Evolutionary conservation across 2,797 vertebrate species (phyloP), one percentile per base, ranked within the genome.

Genomic region (Echeneis naucrates): DNA sequence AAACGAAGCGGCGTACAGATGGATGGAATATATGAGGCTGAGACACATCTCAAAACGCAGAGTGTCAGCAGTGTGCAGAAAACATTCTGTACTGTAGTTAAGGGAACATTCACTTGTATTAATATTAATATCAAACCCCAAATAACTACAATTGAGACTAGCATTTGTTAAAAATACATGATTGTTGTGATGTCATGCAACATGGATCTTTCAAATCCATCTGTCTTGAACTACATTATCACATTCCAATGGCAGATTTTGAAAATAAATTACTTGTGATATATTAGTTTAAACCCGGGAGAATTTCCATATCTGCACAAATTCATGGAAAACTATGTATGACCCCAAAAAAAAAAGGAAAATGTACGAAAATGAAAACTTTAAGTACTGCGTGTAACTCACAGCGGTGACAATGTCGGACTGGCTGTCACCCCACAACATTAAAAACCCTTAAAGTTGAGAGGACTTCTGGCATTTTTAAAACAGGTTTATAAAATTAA

Each of bases 1-100:
- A 68, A 82, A 76, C 0, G 3, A 38, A 55, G 55, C 45, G n/a
- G 33, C 48, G 51, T 58, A 54, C 67, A 70, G 32, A 74, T 64
- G 35, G 59, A 30, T 35, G 16, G 55, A 69, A 81, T 67, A 66
- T 50, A 3, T 56, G 26, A 67, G 44, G 30, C 37, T 68, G 37
- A 37, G 55, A 56, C 13, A 30, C 42, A 66, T 71, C 23, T 65
- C 17, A 68, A 69, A 77, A 54, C 35, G n/a, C 56, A 72, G 11
- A 4, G 23, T 13, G 26, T n/a, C 30, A 42, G 11, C 60, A 26
- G 16, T 0, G 1, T 61, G 27, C 52, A 40, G 30, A 30, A 33
- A 17, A 26, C 9, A 12, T 55, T 10, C 47, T 53, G 12, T 0
- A 44, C 17, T 40, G 38, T 6, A 40, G 7, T n/a, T 45, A 17